Conservation (phyloP, 2,113 vertebrate species). For the Corythaeola cristata region DNA sequence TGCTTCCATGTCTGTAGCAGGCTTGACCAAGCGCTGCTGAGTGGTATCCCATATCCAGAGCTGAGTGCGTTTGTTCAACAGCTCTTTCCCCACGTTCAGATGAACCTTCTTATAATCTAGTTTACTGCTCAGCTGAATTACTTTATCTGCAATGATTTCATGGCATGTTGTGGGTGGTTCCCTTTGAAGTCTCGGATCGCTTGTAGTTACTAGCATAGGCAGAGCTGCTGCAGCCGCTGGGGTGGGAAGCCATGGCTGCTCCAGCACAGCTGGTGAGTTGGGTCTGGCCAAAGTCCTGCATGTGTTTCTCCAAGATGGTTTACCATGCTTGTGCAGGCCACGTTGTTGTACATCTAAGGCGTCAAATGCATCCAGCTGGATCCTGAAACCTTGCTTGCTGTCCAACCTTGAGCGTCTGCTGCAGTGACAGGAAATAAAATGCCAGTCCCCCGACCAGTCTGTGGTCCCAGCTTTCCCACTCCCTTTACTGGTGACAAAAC, state of each 20-base stretch:
- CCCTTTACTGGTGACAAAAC: neutral
- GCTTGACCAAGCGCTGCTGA: neutral
- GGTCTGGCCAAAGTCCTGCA: neutral
- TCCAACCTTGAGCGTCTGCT: neutral
- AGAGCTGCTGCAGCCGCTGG: neutral
- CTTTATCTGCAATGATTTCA: neutral
- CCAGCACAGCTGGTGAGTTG: rapidly evolving
- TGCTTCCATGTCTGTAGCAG: neutral
- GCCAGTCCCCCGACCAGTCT: neutral
- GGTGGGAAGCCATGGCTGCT: neutral
- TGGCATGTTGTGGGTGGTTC: neutral
- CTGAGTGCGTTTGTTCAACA: neutral
- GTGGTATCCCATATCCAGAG: neutral
- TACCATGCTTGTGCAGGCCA: neutral
- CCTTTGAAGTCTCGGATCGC: neutral
- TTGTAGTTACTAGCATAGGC: neutral
- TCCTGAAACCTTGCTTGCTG: neutral
- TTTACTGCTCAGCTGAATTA: neutral
- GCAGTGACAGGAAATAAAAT: neutral
- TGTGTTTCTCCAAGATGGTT: neutral
- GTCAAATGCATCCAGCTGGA: neutral
- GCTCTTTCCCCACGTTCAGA: too few relatives aligned
- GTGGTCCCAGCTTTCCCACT: neutral
- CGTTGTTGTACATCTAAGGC: rapidly evolving
- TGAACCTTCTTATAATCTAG: neutral